Evolutionary conservation across 64 coral and sea anemone genomes (phyloP).

Genomic region (Porites lutea): DNA sequence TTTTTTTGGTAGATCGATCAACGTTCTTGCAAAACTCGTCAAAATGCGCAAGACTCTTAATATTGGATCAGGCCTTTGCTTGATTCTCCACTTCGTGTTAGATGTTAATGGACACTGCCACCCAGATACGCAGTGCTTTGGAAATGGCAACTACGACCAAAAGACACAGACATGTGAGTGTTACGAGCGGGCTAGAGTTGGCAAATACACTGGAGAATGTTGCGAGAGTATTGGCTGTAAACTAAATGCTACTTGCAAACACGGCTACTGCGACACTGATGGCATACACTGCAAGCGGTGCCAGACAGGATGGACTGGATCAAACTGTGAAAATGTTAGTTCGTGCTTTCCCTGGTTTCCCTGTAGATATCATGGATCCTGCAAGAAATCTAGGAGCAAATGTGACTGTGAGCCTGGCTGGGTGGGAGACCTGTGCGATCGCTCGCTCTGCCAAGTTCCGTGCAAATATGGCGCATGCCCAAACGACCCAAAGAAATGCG

Average conservation of each 20-base stretch:
- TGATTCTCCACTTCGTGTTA: not conserved
- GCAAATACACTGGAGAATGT: constrained; percentile 62
- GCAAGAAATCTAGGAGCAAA: constrained; percentile 66
- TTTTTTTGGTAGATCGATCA: too few species aligned
- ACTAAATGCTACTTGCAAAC: constrained; percentile 76
- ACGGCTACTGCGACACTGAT: constrained; percentile 74
- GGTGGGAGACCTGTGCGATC: constrained; percentile 89
- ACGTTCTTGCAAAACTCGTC: too few species aligned
- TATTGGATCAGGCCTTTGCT: not conserved
- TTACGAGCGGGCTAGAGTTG: not conserved
- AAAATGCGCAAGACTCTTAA: too few species aligned
- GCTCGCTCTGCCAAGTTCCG: constrained; percentile 60
- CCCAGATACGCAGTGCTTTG: constrained; percentile 83
- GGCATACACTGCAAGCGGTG: constrained; percentile 67
- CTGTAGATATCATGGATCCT: constrained; percentile 77
- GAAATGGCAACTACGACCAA: constrained; percentile 72
- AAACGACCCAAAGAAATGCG: constrained; percentile 83
- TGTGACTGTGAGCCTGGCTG: constrained; percentile 93
- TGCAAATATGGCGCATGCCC: constrained; percentile 75
- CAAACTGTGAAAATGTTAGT: constrained; percentile 74
- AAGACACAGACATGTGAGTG: constrained; percentile 68
- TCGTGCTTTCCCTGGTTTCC: constrained; percentile 79
- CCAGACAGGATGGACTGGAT: constrained; percentile 78
- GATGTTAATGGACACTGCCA: constrained; percentile 42
- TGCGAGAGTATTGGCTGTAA: constrained; percentile 89